Percentiles rank a stretch among this genome's conserved stretches.
Evolutionary conservation across 2,113 vertebrate genomes (phyloP).

Genomic region (Myxocyprinus asiaticus): DNA sequence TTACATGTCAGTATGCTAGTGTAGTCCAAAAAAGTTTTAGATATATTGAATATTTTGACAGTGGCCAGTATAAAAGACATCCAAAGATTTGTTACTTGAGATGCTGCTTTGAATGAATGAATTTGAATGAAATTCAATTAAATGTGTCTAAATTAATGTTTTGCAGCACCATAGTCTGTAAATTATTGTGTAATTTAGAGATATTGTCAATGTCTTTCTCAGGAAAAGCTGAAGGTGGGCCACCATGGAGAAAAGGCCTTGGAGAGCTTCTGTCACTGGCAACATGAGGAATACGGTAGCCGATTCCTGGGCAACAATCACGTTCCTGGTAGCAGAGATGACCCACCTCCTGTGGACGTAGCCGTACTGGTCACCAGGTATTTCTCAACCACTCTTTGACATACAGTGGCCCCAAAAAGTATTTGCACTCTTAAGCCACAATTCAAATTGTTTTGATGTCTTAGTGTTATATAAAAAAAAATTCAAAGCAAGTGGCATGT

Average conservation of each 20-base stretch:
- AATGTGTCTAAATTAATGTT: background rate
- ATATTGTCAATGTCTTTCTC: slow-evolving; percentile 26
- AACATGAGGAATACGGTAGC: slow-evolving; percentile 88
- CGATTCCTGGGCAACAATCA: slow-evolving; percentile 90
- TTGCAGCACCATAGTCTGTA: background rate
- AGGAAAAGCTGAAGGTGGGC: slow-evolving; percentile 88
- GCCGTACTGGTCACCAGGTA: slow-evolving; percentile 97
- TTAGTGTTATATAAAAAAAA: no score
- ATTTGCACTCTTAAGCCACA: no score
- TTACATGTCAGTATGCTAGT: no score
- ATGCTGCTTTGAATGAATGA: no score
- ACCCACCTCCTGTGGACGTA: slow-evolving; percentile 84
- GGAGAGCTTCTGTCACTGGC: slow-evolving; percentile 98
- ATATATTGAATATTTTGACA: no score
- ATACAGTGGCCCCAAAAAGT: no score
- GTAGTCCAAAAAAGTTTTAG: no score
- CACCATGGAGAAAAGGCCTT: slow-evolving; percentile 92
- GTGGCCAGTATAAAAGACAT: background rate
- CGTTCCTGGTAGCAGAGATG: slow-evolving; percentile 85
- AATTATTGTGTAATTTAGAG: background rate
- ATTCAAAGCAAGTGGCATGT: no score
- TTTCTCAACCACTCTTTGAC: background rate
- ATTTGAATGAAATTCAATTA: no score
- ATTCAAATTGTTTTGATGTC: no score
- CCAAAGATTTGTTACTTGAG: background rate